Conservation (phyloP, 2,113 vertebrate genomes). For the Limnothrissa miodon region DNA sequence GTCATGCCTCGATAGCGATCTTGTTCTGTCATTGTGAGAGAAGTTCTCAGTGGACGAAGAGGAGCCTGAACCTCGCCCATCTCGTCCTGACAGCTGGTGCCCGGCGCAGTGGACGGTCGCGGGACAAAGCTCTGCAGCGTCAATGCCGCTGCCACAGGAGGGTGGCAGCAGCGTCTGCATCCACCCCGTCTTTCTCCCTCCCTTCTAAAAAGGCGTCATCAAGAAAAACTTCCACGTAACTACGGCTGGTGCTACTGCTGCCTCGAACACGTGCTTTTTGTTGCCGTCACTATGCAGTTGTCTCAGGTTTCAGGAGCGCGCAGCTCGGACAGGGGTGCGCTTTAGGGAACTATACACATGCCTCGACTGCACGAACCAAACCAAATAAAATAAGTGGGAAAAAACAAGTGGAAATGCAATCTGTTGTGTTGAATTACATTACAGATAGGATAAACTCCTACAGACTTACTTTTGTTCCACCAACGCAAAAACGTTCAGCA, state of each 20-base stretch:
- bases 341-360: background rate
- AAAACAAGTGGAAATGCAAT: background rate
- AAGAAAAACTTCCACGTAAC: slow-evolving; percentile 35
- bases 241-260: slow-evolving; percentile 9
- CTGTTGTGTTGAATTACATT: background rate
- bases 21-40: slow-evolving; percentile 71
- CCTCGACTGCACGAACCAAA: background rate
- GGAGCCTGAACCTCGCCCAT: slow-evolving; percentile 38
- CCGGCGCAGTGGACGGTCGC: slow-evolving; percentile 36
- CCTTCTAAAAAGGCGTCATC: slow-evolving; percentile 42
- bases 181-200: slow-evolving; percentile 41
- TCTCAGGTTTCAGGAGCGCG: slow-evolving; percentile 7
- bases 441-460: background rate
- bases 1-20: slow-evolving; percentile 67
- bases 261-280: slow-evolving; percentile 24
- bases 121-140: slow-evolving; percentile 48
- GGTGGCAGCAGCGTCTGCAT: slow-evolving; percentile 56
- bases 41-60: slow-evolving; percentile 48
- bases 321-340: background rate
- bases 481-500: slow-evolving; percentile 54
- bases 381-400: background rate
- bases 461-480: background rate
- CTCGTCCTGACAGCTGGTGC: slow-evolving; percentile 30
- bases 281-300: background rate
- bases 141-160: slow-evolving; percentile 46